These are phyloP conservation scores for Salarias fasciatus DNA, from an alignment of 2,797 vertebrate genomes.

Conservation along the genomic window DNA sequence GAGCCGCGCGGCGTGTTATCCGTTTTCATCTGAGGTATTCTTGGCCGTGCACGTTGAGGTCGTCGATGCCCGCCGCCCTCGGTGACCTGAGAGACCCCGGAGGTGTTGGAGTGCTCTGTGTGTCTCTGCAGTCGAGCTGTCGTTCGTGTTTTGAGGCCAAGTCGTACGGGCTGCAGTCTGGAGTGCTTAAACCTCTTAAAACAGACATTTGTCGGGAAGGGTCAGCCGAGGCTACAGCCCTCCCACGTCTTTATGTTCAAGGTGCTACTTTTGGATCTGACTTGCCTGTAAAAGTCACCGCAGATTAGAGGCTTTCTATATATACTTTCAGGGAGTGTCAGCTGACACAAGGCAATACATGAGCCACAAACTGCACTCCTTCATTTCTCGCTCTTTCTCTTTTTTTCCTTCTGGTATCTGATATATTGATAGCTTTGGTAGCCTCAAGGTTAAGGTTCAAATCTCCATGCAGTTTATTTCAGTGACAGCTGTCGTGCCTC, in stretches of 20 bases:
- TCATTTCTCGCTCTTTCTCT: too few species aligned
- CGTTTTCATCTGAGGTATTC: slow-evolving; percentile 43
- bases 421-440: too few species aligned
- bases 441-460: too few species aligned
- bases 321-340: too few species aligned
- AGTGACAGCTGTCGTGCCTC: too few species aligned
- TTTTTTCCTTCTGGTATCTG: too few species aligned
- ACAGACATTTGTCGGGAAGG: slow-evolving; percentile 19
- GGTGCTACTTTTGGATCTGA: slow-evolving; percentile 37
- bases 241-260: background rate
- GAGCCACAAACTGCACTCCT: too few species aligned
- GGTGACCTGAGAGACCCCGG: slow-evolving; percentile 33
- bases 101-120: slow-evolving; percentile 29
- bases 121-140: slow-evolving; percentile 23
- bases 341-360: background rate
- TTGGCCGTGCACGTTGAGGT: slow-evolving; percentile 24
- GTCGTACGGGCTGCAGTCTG: slow-evolving; percentile 5
- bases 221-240: slow-evolving; percentile 42
- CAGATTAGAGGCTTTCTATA: slow-evolving; percentile 6
- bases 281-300: slow-evolving; percentile 26
- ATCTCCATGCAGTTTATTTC: too few species aligned
- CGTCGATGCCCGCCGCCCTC: slow-evolving; percentile 27
- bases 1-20: slow-evolving; percentile 26
- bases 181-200: slow-evolving; percentile 39
- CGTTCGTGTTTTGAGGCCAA: slow-evolving; percentile 34